A percentile compares a stretch with the other conserved stretches of the same genome.
These are phyloP conservation scores for Watsonalla cultraria DNA, from an alignment of 2,888 invertebrate genomes.

Conservation along the genomic window DNA sequence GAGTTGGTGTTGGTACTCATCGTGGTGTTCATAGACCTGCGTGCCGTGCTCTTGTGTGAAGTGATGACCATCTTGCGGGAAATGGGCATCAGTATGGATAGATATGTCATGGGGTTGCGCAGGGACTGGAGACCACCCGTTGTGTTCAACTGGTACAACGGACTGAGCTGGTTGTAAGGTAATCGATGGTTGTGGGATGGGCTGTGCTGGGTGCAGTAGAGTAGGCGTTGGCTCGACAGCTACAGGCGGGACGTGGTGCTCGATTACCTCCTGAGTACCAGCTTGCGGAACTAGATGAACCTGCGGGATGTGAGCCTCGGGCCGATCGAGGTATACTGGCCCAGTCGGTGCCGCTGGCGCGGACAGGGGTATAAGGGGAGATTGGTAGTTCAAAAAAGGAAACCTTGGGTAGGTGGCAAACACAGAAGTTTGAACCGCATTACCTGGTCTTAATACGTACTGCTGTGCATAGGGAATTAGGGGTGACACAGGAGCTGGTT, in stretches of 20 bases:
- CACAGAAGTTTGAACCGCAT: constrained; percentile 62
- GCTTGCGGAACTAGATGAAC: constrained; percentile 41
- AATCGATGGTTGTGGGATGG: constrained; percentile 19
- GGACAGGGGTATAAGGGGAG: constrained; percentile 36
- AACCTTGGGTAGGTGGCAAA: constrained; percentile 70
- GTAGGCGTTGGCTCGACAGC: constrained; percentile 35
- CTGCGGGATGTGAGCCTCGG: constrained; percentile 38
- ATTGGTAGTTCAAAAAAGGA: constrained; percentile 56
- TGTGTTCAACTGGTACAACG: constrained; percentile 44
- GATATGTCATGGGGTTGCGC: constrained; percentile 41
- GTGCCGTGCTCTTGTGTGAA: constrained; percentile 59
- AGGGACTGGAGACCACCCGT: constrained; percentile 68
- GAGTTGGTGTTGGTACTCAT: constrained; percentile 56
- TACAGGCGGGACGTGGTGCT: constrained; percentile 31
- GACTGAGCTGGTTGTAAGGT: constrained; percentile 27
- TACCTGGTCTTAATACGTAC: constrained; percentile 61
- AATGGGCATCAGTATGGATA: constrained; percentile 30
- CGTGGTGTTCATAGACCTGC: constrained; percentile 63
- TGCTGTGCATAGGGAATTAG: constrained; percentile 38
- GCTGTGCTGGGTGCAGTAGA: constrained; percentile 30
- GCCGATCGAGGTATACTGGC: constrained; percentile 40
- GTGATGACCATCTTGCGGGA: constrained; percentile 41
- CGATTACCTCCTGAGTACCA: constrained; percentile 23
- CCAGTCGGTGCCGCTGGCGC: constrained; percentile 24
- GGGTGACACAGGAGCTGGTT: constrained; percentile 37